Base-by-base conservation (phyloP, 2,888 invertebrate genomes). In the Rutpela maculata region DNA sequence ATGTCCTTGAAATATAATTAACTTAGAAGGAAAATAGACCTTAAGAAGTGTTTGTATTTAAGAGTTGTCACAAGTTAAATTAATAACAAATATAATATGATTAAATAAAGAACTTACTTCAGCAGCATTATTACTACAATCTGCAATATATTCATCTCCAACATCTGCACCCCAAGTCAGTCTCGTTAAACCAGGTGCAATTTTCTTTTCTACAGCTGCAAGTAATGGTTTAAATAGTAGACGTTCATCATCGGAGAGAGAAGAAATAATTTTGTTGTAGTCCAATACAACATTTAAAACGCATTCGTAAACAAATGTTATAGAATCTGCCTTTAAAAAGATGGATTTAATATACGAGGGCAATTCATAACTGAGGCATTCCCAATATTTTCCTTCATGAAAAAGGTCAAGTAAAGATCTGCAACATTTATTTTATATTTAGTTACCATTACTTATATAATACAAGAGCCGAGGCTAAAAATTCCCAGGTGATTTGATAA, bases 211-310 rank as follows among this genome's bases (percentile, higher is more conserved):
- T 86, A 91, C 82, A 67, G 85, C 92, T 19, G 90, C 90, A 59
- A 95, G 95, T 70, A 97, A 88, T 11, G 95, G 95, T 76, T 93
- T 93, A 89, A 98, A 97, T 1, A 98, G 90, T 62, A 93, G 89
- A 38, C 95, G 91, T 86, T 98, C 98, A 63, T 95, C 94, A 1
- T 92, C 92, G 0, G 96, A 95, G 9, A 98, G 89, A 0, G 95
- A 94, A 82, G 92, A 92, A 60, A 97, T 89, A 62, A 97, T 95
- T 86, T 94, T 93, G 88, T 96, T 96, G 88, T 96, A 96, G 38
- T 95, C 94, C 63, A 94, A 91, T 0, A 95, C 94, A 0, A 96
- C 94, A 0, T 93, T 92, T 26, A 95, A 84, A 0, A 96, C 94
- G 82, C 93, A 94, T 83, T 95, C 94, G 82, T 93, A 94, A 0